Base-by-base conservation (phyloP, 2,888 invertebrate species). In the Crossocerus cetratus region DNA sequence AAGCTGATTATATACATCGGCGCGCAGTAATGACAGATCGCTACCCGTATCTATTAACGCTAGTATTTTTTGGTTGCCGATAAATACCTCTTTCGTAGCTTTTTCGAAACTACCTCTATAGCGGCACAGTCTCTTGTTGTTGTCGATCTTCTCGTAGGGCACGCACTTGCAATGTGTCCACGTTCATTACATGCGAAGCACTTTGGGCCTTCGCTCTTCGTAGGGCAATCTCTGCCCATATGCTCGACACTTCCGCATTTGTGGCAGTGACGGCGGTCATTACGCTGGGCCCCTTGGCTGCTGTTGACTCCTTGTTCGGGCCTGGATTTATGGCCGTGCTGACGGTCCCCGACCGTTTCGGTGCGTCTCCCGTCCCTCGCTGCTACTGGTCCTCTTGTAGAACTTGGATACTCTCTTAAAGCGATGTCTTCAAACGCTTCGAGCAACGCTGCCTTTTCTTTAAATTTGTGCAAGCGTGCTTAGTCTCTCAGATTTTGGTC, bases 41-140 rank as follows among this genome's bases (percentile, higher is more conserved):
- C 57, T 57, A 42, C 42, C 57, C 16, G 57, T 57, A 4, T 57
- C 42, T 16, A 57, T n/a, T 18, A 42, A 42, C 57, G 57, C 57
- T n/a, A 57, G 2, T 2, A n/a, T 57, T 18, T 57, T 57, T 16
- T 57, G 13, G 23, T 42, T 23, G 57, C 42, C 42, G 21, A 57
- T 18, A 23, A 18, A 16, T 3, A 57, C 57, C 14, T 57, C 57
- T 4, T 57, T 57, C 23, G 14, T 42, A n/a, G 32, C 11, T 57
- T 57, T 23, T 42, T 23, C n/a, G 5, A 23, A 3, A 23, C 23
- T 23, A 23, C 23, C 2, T 23, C 23, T 23, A 23, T 4, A 2
- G 23, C 23, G 14, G 42, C 2, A 23, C 42, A 57, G 13, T 42
- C 42, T 11, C 2, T 23, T 5, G 23, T 57, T 23, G 16, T 16